Evolutionary conservation across 1,140 invertebrate species (phyloP).

Genomic region (Achatina immaculata): DNA sequence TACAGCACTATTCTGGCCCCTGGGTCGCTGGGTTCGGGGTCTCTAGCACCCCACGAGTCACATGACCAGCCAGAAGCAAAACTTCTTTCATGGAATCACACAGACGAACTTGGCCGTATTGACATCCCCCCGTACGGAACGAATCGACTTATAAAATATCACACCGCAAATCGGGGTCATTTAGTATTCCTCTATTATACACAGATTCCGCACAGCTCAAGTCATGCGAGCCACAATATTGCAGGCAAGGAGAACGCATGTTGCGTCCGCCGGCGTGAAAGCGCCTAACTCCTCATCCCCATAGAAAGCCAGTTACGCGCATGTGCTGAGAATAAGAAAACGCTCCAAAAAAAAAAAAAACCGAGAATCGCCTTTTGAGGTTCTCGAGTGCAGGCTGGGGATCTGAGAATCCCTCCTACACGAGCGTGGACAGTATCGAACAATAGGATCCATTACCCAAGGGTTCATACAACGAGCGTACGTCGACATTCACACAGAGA

Average conservation of each 20-base stretch:
- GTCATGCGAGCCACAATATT: slow-evolving; percentile 8
- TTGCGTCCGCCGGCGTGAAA: not conserved
- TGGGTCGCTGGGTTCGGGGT: not conserved
- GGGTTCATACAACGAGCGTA: slow-evolving; percentile 19
- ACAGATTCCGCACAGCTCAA: not conserved
- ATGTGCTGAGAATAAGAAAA: not conserved
- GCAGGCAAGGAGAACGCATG: not conserved
- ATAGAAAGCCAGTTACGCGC: not conserved
- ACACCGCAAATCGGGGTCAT: not conserved
- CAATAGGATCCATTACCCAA: slow-evolving; percentile 25
- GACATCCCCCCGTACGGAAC: not conserved
- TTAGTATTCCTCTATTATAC: not conserved
- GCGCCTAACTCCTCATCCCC: not conserved
- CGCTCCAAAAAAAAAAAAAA: not conserved
- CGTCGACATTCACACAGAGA: not conserved
- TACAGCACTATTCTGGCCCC: not conserved
- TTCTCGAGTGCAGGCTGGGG: slow-evolving; percentile 22
- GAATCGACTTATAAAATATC: slow-evolving; percentile 7
- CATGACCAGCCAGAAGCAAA: not conserved
- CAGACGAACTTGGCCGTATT: not conserved
- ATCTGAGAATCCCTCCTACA: slow-evolving; percentile 17
- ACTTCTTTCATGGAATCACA: slow-evolving; percentile 1
- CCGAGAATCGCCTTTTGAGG: not conserved
- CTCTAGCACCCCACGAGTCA: not conserved
- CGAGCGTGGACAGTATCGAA: slow-evolving; percentile 1